Percentiles rank a stretch among this genome's conserved stretches.
Evolutionary conservation across 2,888 invertebrate species (phyloP).

Genomic region (Teinopalpus imperialis): DNA sequence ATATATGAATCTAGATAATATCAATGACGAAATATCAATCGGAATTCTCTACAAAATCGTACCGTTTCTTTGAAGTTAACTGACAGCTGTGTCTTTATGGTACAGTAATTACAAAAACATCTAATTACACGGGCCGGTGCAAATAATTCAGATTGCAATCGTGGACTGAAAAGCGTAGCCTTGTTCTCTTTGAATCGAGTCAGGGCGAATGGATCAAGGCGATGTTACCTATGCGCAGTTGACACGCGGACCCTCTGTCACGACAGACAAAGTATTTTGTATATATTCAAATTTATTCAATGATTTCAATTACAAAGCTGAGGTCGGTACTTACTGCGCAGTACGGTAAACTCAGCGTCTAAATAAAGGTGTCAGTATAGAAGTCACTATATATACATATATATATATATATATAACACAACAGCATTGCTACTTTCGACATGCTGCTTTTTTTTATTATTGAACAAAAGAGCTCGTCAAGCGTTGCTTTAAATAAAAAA

Average conservation of each 20-base stretch:
- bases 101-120: conserved; percentile 43
- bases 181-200: conserved; percentile 59
- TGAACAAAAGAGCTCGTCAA: no score
- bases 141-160: conserved; percentile 55
- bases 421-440: no score
- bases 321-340: neutral
- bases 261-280: conserved; percentile 3
- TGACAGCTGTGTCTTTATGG: conserved; percentile 11
- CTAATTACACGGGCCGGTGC: conserved; percentile 42
- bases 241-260: conserved; percentile 5
- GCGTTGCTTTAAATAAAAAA: no score
- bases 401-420: no score
- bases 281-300: neutral
- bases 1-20: no score
- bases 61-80: neutral
- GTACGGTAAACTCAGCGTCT: neutral
- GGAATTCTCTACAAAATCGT: no score
- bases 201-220: conserved; percentile 64
- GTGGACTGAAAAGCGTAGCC: conserved; percentile 64
- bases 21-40: no score
- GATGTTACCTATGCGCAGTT: conserved; percentile 25
- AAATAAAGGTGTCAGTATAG: neutral
- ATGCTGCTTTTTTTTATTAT: no score
- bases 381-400: no score
- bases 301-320: neutral